Base-by-base conservation (phyloP, 1,140 invertebrate species). In the Parasteatoda tepidariorum region DNA sequence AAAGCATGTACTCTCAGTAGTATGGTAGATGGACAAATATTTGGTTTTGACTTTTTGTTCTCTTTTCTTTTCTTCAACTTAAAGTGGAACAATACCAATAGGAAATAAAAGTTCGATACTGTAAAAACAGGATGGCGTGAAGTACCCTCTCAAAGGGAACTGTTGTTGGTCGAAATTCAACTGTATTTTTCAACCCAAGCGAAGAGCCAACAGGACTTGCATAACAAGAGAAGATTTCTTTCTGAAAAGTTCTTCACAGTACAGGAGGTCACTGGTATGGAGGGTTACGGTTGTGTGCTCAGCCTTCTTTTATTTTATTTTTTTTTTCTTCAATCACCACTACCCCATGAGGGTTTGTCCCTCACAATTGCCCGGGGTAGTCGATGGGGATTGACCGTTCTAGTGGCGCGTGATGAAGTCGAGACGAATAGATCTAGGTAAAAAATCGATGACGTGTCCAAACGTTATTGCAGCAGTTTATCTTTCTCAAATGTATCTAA, bases 331-430 rank as follows among this genome's bases (percentile, higher is more conserved):
- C 38, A 33, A 54, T 78, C n/a, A 26, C n/a, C n/a, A 28, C 34
- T 33, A 28, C 41, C 73, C 74, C 55, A 31, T 54, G 74, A 61
- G 74, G 31, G 30, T 78, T 66, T 48, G 31, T 38, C 59, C 59
- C 74, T 22, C 62, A 66, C 74, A 78, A 78, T 78, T 78, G 74
- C 59, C 73, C 41, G 7, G 74, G 61, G 31, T 66, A 64, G 74
- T 64, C 59, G 62, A 78, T 78, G 48, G 74, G 34, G 62, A 78
- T 78, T 78, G 74, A 66, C 74, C 62, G 74, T 66, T 78, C 38
- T 78, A 78, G 74, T 66, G 74, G 74, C 28, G 74, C 74, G 74
- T 78, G 61, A 66, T 78, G 61, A 78, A 78, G 74, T 66, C 66
- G 59, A 66, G 74, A 6, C 26, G 34, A 26, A 26, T 48, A 30